phyloP scores from a whole-genome alignment of 2,113 vertebrate genomes.

The Maccullochella peelii region DNA sequence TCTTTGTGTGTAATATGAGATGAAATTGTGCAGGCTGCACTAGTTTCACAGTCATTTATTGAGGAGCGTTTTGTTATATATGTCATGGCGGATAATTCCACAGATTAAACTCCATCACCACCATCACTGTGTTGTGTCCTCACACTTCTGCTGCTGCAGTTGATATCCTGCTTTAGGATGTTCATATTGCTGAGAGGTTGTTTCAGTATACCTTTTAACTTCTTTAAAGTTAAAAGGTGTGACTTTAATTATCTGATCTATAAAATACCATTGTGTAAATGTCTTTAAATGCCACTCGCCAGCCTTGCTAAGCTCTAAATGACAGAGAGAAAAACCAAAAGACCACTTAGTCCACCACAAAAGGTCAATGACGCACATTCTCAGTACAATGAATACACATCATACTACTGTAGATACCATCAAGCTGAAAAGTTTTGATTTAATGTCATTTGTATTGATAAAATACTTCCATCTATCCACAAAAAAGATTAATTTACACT shows the following conservation, averaged over 20 bases:
- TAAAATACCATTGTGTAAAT: slow-evolving; percentile 39
- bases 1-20: not conserved
- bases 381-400: not conserved
- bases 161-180: not conserved
- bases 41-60: not conserved
- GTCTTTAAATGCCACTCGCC: slow-evolving; percentile 48
- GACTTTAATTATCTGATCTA: slow-evolving; percentile 44
- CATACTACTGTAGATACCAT: not conserved
- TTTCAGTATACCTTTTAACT: slow-evolving; percentile 5
- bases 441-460: not conserved
- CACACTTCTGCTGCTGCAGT: no score
- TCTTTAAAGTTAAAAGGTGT: slow-evolving; percentile 13
- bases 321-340: slow-evolving; percentile 20
- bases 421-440: not conserved
- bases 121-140: not conserved
- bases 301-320: slow-evolving; percentile 1
- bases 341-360: slow-evolving; percentile 16
- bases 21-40: not conserved
- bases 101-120: slow-evolving; percentile 5
- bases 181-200: slow-evolving; percentile 12
- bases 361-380: slow-evolving; percentile 35
- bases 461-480: not conserved
- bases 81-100: not conserved
- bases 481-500: no score
- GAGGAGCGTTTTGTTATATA: not conserved